A percentile compares a stretch with the other conserved stretches of the same genome.
These are phyloP conservation scores for Larimichthys polyactis DNA, from an alignment of 2,113 vertebrate species.

Conservation along the genomic window DNA sequence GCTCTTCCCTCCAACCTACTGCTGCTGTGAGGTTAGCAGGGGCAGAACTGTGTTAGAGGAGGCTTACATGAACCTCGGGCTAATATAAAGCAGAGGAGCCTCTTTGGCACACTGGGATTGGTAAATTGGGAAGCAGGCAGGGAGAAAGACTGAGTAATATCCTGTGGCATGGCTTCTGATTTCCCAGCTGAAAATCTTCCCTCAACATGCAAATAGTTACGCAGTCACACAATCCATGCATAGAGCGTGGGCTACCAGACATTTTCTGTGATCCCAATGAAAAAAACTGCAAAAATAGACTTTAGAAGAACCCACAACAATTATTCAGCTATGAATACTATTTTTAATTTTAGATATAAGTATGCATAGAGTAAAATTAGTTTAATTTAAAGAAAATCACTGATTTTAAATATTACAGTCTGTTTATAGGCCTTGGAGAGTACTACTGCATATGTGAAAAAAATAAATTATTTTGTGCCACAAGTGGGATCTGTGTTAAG, in stretches of 20 bases:
- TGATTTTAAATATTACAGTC: not conserved
- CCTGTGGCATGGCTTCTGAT: slow-evolving; percentile 75
- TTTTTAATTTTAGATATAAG: not conserved
- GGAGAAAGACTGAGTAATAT: slow-evolving; percentile 78
- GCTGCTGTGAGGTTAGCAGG: slow-evolving; percentile 68
- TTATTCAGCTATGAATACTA: not conserved
- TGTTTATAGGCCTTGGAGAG: not conserved
- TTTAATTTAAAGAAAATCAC: not conserved
- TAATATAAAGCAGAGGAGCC: slow-evolving; percentile 79
- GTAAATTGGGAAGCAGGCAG: slow-evolving; percentile 61
- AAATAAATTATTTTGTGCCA: not conserved
- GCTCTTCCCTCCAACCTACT: slow-evolving; percentile 53
- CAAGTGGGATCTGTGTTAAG: not conserved
- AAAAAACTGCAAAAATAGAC: slow-evolving; percentile 12
- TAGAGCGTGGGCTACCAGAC: slow-evolving; percentile 31
- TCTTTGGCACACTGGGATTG: slow-evolving; percentile 66
- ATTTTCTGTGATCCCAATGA: slow-evolving; percentile 25
- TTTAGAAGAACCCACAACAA: not conserved
- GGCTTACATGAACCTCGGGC: slow-evolving; percentile 73
- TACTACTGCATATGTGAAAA: not conserved
- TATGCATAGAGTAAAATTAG: not conserved
- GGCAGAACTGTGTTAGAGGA: slow-evolving; percentile 66
- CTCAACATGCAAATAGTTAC: slow-evolving; percentile 68
- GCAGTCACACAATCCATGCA: slow-evolving; percentile 42
- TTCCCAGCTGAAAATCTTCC: slow-evolving; percentile 62